Evolutionary conservation across 1,140 invertebrate species (phyloP).

Genomic region (Sminthurides bifidus): DNA sequence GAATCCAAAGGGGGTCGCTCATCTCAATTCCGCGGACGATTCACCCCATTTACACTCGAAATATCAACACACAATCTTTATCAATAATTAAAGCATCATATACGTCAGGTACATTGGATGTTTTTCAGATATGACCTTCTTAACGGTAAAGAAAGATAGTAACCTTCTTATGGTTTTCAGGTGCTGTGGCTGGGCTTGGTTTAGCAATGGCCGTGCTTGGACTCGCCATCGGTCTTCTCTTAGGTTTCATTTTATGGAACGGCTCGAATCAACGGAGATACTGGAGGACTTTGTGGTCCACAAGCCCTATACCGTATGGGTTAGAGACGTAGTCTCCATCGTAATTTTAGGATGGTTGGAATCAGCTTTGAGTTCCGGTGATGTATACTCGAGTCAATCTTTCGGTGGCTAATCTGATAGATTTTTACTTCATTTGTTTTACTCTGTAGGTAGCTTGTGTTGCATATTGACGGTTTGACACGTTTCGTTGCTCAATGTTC

Average conservation of each 20-base stretch:
- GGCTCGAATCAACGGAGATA: slow-evolving; percentile 32
- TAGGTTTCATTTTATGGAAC: slow-evolving; percentile 39
- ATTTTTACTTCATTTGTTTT: too few species aligned
- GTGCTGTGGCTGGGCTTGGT: slow-evolving; percentile 37
- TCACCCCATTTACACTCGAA: slow-evolving; percentile 33
- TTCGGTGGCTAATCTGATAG: too few species aligned
- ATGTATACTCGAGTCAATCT: too few species aligned
- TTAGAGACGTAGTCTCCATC: slow-evolving; percentile 28
- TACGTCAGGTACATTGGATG: slow-evolving; percentile 29
- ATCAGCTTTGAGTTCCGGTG: too few species aligned
- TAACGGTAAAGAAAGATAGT: too few species aligned
- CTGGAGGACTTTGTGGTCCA: slow-evolving; percentile 27
- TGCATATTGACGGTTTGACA: too few species aligned
- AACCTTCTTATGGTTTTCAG: too few species aligned
- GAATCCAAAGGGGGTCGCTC: slow-evolving; percentile 35
- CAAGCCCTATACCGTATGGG: slow-evolving; percentile 26
- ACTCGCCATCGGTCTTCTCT: slow-evolving; percentile 36
- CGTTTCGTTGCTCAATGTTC: too few species aligned
- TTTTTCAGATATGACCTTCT: too few species aligned
- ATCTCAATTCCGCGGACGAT: slow-evolving; percentile 34
- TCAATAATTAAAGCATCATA: slow-evolving; percentile 31
- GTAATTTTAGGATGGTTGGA: not conserved
- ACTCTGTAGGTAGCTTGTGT: too few species aligned
- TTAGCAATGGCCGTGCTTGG: slow-evolving; percentile 39
- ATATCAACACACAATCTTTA: slow-evolving; percentile 25